These are phyloP conservation scores for Uria lomvia DNA, from an alignment of 2,113 vertebrate species.

Conservation along the genomic window DNA sequence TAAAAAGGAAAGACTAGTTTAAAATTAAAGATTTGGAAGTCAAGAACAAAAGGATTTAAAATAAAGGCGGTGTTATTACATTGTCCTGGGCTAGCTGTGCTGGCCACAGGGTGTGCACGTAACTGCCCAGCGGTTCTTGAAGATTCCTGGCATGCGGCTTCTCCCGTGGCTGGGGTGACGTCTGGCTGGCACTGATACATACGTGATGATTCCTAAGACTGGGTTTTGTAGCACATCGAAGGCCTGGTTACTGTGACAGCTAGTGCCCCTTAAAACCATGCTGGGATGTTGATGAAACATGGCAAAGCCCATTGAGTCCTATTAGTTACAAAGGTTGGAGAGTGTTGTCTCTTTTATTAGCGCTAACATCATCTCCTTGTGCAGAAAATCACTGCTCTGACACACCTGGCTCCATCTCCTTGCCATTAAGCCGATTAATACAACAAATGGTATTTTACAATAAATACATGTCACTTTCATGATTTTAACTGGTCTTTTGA, in stretches of 20 bases:
- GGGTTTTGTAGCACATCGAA: neutral
- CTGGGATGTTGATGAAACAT: neutral
- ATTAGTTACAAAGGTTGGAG: neutral
- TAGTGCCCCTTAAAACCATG: neutral
- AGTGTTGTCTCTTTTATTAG: neutral
- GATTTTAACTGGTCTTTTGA: constrained; percentile 61
- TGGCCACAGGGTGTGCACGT: accelerated
- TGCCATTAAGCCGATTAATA: neutral
- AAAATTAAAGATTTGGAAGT: neutral
- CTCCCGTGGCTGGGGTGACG: accelerated
- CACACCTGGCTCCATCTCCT: constrained; percentile 38
- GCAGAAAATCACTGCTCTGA: neutral
- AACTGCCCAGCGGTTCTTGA: accelerated
- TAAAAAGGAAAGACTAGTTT: neutral
- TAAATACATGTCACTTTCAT: constrained; percentile 41
- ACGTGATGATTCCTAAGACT: accelerated
- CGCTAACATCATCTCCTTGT: neutral
- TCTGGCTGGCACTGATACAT: neutral
- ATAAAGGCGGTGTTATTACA: neutral
- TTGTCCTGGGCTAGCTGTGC: neutral
- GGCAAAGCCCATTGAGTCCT: neutral
- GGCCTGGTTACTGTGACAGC: accelerated
- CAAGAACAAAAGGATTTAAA: neutral
- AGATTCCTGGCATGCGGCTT: neutral
- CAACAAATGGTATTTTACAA: constrained; percentile 39